These are phyloP conservation scores for Syngnathus rostellatus DNA, from an alignment of 2,797 vertebrate genomes.

Conservation along the genomic window DNA sequence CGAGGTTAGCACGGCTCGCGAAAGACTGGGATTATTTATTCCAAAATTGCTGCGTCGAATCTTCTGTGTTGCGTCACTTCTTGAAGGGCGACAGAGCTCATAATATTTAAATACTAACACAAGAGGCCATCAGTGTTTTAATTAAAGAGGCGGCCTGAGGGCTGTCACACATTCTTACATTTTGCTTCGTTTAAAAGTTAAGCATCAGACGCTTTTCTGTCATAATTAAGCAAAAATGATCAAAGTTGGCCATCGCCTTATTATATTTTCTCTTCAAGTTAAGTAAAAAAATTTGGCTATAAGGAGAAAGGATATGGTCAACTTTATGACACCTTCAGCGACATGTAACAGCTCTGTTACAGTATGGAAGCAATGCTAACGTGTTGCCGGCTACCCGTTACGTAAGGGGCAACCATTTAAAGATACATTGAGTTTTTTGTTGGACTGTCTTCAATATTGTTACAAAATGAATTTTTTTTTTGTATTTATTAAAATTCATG, in stretches of 20 bases:
- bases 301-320: not conserved
- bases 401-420: too few species aligned
- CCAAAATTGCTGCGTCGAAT: slow-evolving; percentile 1
- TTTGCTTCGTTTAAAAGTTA: slow-evolving; percentile 1
- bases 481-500: too few species aligned
- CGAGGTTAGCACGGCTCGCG: slow-evolving; percentile 54
- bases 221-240: slow-evolving; percentile 9
- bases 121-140: not conserved
- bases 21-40: slow-evolving; percentile 49
- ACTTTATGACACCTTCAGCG: not conserved
- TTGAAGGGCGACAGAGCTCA: not conserved
- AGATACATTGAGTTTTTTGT: too few species aligned
- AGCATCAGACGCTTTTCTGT: slow-evolving; percentile 8
- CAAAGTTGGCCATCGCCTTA: not conserved
- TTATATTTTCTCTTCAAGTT: not conserved
- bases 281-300: not conserved
- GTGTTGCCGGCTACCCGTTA: too few species aligned
- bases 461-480: too few species aligned
- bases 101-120: not conserved
- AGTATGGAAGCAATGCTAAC: too few species aligned
- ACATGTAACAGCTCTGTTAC: too few species aligned
- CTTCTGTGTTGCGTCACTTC: not conserved
- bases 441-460: too few species aligned
- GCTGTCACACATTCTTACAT: not conserved
- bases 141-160: slow-evolving; percentile 4